phyloP scores from a whole-genome alignment of 2,797 vertebrate species.

The Rhabdophis nuchalis region DNA sequence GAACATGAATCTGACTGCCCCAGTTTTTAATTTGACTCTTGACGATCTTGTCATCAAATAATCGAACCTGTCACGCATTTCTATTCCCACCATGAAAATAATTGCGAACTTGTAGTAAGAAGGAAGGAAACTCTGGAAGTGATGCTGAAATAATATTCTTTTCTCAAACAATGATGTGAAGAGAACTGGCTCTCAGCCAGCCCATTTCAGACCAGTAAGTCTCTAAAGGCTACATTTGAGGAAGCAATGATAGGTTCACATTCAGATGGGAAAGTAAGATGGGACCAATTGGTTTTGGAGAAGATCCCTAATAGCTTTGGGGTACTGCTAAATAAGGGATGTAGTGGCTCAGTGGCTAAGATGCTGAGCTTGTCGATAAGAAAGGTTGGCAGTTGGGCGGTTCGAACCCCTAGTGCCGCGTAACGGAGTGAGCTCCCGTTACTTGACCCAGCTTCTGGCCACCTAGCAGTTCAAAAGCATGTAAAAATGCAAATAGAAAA shows the following conservation, averaged over 20 bases:
- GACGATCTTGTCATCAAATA: not conserved
- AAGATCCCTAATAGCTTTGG: not conserved
- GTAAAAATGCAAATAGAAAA: too few species aligned
- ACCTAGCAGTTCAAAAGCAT: too few species aligned
- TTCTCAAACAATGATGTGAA: not conserved
- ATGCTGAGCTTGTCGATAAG: too few species aligned
- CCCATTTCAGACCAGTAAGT: not conserved
- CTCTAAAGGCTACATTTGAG: not conserved
- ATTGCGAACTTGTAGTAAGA: not conserved
- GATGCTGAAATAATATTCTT: not conserved
- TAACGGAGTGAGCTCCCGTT: too few species aligned
- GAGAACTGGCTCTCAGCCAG: not conserved
- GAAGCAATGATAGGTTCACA: not conserved
- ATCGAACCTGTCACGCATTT: too few species aligned
- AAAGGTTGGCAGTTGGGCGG: too few species aligned
- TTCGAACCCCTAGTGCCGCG: too few species aligned
- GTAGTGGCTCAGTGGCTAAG: too few species aligned
- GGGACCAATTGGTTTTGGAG: not conserved
- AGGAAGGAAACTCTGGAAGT: not conserved
- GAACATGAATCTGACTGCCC: too few species aligned
- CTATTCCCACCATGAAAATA: not conserved
- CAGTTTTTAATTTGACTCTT: not conserved
- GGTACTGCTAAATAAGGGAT: not conserved
- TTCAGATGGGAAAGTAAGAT: not conserved
- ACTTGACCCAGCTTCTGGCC: too few species aligned